phyloP scores from a whole-genome alignment of 2,113 vertebrate species.

The Polypterus senegalus region DNA sequence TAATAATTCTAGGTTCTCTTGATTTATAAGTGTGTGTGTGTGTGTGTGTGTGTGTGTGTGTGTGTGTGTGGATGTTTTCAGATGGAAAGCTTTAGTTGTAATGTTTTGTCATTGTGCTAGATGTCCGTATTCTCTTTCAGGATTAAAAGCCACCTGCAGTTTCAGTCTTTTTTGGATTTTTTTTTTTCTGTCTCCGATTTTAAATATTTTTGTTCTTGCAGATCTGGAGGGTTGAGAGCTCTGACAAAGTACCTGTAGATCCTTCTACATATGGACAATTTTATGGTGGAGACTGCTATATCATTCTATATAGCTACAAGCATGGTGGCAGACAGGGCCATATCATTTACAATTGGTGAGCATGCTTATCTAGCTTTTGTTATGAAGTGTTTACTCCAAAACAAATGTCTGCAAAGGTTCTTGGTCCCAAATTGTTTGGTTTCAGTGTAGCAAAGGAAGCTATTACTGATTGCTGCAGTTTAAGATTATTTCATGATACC shows the following conservation, averaged over 20 bases:
- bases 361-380: too few relatives aligned
- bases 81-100: too few relatives aligned
- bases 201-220: slow-evolving; percentile 22
- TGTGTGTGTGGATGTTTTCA: background rate
- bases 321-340: slow-evolving; percentile 69
- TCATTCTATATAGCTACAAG: slow-evolving; percentile 79
- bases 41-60: background rate
- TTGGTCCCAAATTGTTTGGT: too few relatives aligned
- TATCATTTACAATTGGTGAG: slow-evolving; percentile 95
- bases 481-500: too few relatives aligned
- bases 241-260: slow-evolving; percentile 65
- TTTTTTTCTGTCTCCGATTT: background rate
- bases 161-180: background rate
- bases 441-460: too few relatives aligned
- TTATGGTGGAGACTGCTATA: slow-evolving; percentile 92
- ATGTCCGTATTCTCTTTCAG: background rate
- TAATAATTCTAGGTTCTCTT: too few relatives aligned
- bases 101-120: background rate
- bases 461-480: too few relatives aligned
- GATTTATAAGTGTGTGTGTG: background rate
- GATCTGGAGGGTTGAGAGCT: slow-evolving; percentile 90
- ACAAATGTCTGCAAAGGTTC: too few relatives aligned
- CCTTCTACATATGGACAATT: slow-evolving; percentile 73
- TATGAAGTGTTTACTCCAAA: too few relatives aligned
- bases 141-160: background rate